Base-by-base conservation (phyloP, 2,888 invertebrate species). In the Drosophila mimica region DNA sequence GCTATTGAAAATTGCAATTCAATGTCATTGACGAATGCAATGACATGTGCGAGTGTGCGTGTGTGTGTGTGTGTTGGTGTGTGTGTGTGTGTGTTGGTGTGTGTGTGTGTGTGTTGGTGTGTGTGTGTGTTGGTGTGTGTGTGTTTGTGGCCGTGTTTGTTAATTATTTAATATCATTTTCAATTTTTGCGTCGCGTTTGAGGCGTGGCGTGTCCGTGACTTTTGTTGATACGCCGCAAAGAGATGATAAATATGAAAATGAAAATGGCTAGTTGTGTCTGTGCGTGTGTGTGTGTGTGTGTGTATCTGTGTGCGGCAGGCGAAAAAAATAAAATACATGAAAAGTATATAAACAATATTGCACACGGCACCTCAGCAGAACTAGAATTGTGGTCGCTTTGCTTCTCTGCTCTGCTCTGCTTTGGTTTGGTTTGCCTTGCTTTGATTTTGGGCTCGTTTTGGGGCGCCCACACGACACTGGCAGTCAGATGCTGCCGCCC, bases 331-430 rank as follows among this genome's bases (percentile, higher is more conserved):
- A 71, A 77, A 76, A 80, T 69, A 72, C 48, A 76, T 53, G 71
- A 85, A 70, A 79, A 77, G 66, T 82, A 92, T 92, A 91, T 91
- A 92, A 92, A 92, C 92, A 92, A 92, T 92, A 92, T 92, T 92
- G 92, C 92, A 92, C 92, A 92, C 92, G 92, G 92, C 92, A 91
- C 92, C 83, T 81, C 59, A 70, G 17, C 20, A 57, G 31, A 31
- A 31, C n/a, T 11, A 57, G 70, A 64, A 56, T 34, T 46, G 63
- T 20, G 34, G 7, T 67, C 66, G 73, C 66, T 43, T 31, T 15
- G 28, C 7, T 60, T n/a, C 25, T 25, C 25, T 25, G 25, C 25
- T 25, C 3, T 25, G 25, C 2, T 25, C 3, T 25, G 25, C 64
- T 43, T 31, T 15, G 30, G 4, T 60, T 48, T n/a, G 63, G 9